Evolutionary conservation across 2,113 vertebrate genomes (phyloP), one percentile per base, ranked within the genome.

Genomic region (Takifugu bimaculatus): DNA sequence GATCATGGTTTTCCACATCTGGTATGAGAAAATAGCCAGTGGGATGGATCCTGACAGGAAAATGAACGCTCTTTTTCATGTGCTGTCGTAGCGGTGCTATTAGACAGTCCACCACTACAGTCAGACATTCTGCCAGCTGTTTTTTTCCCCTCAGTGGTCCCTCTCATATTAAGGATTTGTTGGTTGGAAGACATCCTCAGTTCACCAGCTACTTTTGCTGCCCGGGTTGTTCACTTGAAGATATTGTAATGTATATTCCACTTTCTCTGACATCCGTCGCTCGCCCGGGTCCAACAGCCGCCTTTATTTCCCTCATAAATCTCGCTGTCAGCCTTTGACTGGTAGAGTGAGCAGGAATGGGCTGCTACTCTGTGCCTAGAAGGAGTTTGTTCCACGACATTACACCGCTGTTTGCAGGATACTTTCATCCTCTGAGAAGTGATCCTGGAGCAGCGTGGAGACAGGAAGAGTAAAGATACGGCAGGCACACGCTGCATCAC

Each of bases 311-410:
- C n/a, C 65, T 63, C 74, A 83, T 88, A 81, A 84, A 87, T 89
- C 84, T 86, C 28, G 13, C 63, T 81, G 78, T 79, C 80, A 72
- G 70, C 57, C 59, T 69, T 55, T 55, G 70, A 78, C 72, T 79
- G 77, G 77, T 84, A 80, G 79, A 87, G 84, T 77, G 85, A 85
- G 79, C 77, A 85, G 80, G 74, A 84, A 84, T 58, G 63, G 76
- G 77, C 65, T 71, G 54, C 70, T 49, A 65, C 76, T 74, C 57
- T 57, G 51, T 70, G 78, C 78, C 84, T 76, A 64, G 71, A 54
- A 86, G 78, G 77, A 81, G 79, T 85, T 84, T 85, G 86, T 89
- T 90, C 86, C 87, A 86, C 80, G 28, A 88, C 86, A 89, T 88
- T 89, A 89, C 74, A 70, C 77, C 13, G 32, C 68, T 81, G 78